A percentile compares a stretch with the other conserved stretches of the same genome.
phyloP scores from a whole-genome alignment of 2,888 invertebrate genomes.

The Acrocyrtus sp. region DNA sequence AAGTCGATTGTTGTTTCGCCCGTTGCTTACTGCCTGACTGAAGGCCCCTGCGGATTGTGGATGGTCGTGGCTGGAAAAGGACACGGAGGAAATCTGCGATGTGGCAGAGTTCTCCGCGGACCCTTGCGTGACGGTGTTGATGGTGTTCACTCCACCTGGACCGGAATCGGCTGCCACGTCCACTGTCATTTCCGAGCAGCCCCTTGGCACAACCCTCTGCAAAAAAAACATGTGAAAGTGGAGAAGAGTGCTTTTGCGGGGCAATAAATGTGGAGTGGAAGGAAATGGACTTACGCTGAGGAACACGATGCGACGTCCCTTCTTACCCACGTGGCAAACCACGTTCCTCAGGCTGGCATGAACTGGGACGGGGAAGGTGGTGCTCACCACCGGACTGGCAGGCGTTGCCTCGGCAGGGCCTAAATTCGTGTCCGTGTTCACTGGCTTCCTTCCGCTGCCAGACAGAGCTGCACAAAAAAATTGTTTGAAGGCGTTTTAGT shows the following conservation, averaged over 20 bases:
- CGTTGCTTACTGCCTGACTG: constrained; percentile 62
- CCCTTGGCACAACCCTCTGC: constrained; percentile 63
- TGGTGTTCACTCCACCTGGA: constrained; percentile 51
- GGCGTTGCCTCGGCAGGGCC: constrained; percentile 41
- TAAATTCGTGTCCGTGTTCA: constrained; percentile 56
- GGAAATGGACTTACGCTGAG: constrained; percentile 62
- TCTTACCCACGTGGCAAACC: constrained; percentile 63
- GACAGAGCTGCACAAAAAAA: not conserved
- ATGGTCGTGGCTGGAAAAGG: constrained; percentile 61
- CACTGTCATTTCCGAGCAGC: constrained; percentile 62
- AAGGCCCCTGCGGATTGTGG: constrained; percentile 61
- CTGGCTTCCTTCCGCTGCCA: constrained; percentile 48
- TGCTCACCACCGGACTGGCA: constrained; percentile 23
- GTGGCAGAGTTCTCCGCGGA: constrained; percentile 63
- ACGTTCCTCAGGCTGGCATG: constrained; percentile 61
- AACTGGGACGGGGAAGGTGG: constrained; percentile 50
- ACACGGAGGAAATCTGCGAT: constrained; percentile 62
- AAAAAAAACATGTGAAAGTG: not conserved
- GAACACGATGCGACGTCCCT: constrained; percentile 62
- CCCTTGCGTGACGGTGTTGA: constrained; percentile 62
- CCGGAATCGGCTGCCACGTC: constrained; percentile 55
- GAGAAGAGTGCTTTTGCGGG: not conserved
- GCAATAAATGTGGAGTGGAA: too few species aligned
- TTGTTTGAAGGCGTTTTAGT: not conserved
- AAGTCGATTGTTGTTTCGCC: constrained; percentile 59